Evolutionary conservation across 2,113 vertebrate genomes (phyloP).

Genomic region (Vulpes ferrilata): DNA sequence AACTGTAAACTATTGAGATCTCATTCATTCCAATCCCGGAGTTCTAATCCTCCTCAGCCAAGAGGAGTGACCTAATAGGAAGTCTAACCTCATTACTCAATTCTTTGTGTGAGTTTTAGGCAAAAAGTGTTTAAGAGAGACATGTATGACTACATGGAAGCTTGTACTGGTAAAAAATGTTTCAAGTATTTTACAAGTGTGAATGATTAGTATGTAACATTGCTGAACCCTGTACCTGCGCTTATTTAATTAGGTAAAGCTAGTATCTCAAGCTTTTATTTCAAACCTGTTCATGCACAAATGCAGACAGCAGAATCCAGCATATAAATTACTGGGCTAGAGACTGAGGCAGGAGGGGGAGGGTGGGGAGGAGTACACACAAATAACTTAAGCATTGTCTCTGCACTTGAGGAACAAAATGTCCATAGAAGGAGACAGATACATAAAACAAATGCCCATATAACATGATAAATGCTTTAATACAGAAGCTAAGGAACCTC

Average conservation of each 20-base stretch:
- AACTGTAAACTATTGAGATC: conserved; percentile 52
- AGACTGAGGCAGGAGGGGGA: neutral
- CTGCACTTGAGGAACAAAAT: neutral
- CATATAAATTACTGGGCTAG: neutral
- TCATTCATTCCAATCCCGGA: conserved; percentile 41
- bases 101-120: conserved; percentile 38
- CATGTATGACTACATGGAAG: neutral
- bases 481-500: neutral
- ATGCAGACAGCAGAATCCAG: neutral
- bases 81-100: conserved; percentile 65
- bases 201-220: neutral
- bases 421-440: neutral
- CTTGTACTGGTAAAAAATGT: neutral
- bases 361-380: neutral
- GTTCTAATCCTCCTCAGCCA: conserved; percentile 55
- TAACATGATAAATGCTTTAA: neutral
- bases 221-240: neutral
- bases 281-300: neutral
- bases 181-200: neutral
- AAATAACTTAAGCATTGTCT: neutral
- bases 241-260: neutral
- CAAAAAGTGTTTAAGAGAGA: conserved; percentile 57
- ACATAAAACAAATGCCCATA: neutral
- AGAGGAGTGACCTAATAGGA: conserved; percentile 62
- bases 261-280: neutral